Base-by-base conservation (phyloP, 2,797 vertebrate genomes). In the Oceanodroma leucorhoa region DNA sequence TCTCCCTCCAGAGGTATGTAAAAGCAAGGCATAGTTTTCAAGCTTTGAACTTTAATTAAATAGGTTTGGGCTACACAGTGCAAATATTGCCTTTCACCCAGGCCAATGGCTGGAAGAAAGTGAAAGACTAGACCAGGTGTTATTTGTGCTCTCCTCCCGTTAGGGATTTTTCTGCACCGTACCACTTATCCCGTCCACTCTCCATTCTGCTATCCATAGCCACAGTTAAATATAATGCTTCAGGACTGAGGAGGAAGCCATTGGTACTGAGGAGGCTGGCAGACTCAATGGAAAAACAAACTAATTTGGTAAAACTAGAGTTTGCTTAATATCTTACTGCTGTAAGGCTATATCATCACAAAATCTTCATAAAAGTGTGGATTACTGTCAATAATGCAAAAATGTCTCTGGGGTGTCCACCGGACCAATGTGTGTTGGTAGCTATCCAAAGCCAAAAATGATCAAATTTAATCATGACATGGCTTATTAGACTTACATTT, bases 1-100 rank as follows among this genome's bases (percentile, higher is more conserved):
- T 91, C 73, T 87, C 66, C 58, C 66, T 62, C 10, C n/a, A 2
- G 50, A 90, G 51, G 70, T 84, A 84, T 82, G 66, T n/a, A 65
- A 76, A 86, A 82, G 20, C 67, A 50, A 82, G 27, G 30, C 70
- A 87, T 27, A 48, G 40, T 45, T 92, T 75, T 53, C 61, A 82
- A 54, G 69, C 58, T 96, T 79, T 92, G 93, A 92, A 90, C 70
- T 84, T 93, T 91, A 89, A 90, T 92, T 83, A 95, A 90, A 72
- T 84, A 87, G 79, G 69, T 91, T 78, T 79, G 50, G 67, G 60
- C 65, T 82, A 62, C 43, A 19, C 51, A 89, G 48, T 60, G 70
- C 41, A 91, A 94, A 85, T 91, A 89, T 81, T 91, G 92, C 72
- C 71, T 83, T 80, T 94, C 8, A 5, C 65, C 20, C 29, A 30